Evolutionary conservation across 2,797 vertebrate genomes (phyloP).

Genomic region (Gadopsis bispinosus): DNA sequence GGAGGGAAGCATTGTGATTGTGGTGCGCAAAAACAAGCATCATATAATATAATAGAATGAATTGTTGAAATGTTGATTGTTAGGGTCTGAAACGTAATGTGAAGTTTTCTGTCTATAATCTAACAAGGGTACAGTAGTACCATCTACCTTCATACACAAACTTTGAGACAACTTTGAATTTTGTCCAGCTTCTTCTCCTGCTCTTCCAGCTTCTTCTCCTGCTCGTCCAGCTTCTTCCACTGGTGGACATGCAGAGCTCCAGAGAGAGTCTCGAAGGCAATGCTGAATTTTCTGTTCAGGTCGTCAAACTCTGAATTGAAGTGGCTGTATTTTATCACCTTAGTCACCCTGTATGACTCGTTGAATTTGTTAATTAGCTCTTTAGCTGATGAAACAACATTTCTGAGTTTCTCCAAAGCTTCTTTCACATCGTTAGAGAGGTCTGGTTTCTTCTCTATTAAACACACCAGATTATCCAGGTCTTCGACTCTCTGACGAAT

Average conservation of each 20-base stretch:
- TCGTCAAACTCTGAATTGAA: not conserved
- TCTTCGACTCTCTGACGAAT: not conserved
- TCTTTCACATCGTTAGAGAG: not conserved
- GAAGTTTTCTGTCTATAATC: too few species aligned
- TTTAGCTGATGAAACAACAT: not conserved
- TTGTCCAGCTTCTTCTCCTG: not conserved
- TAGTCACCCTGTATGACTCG: not conserved
- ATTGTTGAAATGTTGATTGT: too few species aligned
- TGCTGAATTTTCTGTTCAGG: conserved; percentile 31
- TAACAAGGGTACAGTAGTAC: not conserved
- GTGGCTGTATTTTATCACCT: not conserved
- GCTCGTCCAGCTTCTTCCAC: not conserved
- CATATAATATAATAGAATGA: too few species aligned
- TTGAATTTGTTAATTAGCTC: not conserved
- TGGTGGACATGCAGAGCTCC: conserved; percentile 25
- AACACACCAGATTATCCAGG: not conserved
- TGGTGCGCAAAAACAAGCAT: too few species aligned
- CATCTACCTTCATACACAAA: not conserved
- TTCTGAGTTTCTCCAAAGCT: not conserved
- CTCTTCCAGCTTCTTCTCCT: not conserved
- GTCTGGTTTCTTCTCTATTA: not conserved
- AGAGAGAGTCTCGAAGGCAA: conserved; percentile 25
- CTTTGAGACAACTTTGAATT: conserved; percentile 1
- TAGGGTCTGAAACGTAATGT: too few species aligned
- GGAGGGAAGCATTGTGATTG: too few species aligned